phyloP scores from a whole-genome alignment of 1,140 invertebrate species.

The Thaumetopoea pityocampa region DNA sequence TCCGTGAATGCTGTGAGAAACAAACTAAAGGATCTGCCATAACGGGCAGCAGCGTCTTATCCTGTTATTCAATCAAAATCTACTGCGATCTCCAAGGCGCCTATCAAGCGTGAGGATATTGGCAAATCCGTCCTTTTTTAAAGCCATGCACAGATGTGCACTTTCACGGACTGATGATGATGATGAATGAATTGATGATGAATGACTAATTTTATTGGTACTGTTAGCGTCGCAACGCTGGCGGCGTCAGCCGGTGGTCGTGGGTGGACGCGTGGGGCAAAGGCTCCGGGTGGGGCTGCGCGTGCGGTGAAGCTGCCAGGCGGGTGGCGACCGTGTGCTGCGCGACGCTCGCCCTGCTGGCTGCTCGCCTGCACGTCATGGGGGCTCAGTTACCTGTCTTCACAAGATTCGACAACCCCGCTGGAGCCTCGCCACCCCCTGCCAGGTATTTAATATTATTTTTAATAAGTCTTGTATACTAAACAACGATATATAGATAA shows the following conservation, averaged over 20 bases:
- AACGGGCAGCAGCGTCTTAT: no score
- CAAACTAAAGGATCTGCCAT: no score
- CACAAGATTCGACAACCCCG: slow-evolving; percentile 83
- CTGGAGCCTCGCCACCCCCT: slow-evolving; percentile 49
- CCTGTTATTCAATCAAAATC: no score
- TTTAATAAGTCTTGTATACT: no score
- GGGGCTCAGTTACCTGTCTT: slow-evolving; percentile 96
- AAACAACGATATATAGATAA: no score
- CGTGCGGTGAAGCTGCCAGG: slow-evolving; percentile 87
- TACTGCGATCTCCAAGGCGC: no score
- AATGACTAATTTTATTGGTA: background rate
- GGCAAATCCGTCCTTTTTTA: no score
- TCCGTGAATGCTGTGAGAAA: no score
- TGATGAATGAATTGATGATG: background rate
- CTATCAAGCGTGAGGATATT: no score
- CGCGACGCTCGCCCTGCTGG: slow-evolving; percentile 87
- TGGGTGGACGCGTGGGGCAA: slow-evolving; percentile 64
- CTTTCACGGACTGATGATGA: background rate
- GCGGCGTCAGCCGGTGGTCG: slow-evolving; percentile 63
- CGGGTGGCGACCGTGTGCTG: slow-evolving; percentile 85
- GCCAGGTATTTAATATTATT: slow-evolving; percentile 34
- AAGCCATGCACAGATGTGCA: background rate
- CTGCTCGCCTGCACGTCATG: slow-evolving; percentile 95
- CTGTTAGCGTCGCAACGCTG: slow-evolving; percentile 83
- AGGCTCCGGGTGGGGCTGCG: slow-evolving; percentile 55